Conservation (phyloP, 2,113 vertebrate species). For the Epinephelus moara region DNA sequence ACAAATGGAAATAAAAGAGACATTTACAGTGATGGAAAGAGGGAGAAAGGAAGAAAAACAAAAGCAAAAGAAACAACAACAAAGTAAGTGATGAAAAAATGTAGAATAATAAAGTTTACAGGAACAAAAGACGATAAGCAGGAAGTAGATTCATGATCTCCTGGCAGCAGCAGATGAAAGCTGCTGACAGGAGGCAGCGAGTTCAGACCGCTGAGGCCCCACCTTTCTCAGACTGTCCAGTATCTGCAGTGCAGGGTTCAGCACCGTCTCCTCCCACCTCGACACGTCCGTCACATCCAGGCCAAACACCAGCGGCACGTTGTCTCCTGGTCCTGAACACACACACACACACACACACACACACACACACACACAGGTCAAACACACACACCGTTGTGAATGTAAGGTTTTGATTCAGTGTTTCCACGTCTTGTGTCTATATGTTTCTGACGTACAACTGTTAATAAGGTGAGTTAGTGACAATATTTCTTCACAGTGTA, state of each 20-base stretch:
- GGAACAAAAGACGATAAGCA: slow-evolving; percentile 1
- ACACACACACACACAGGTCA: slow-evolving; percentile 33
- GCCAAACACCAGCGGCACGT: slow-evolving; percentile 89
- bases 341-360: slow-evolving; percentile 16
- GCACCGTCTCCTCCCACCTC: slow-evolving; percentile 90
- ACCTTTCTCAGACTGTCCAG: slow-evolving; percentile 93
- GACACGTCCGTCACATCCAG: slow-evolving; percentile 92
- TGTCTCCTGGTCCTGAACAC: slow-evolving; percentile 88
- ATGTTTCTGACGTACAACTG: no score
- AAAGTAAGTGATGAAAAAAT: background rate
- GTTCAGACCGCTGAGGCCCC: slow-evolving; percentile 36
- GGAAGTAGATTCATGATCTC: background rate
- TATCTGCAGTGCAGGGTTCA: slow-evolving; percentile 92
- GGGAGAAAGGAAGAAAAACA: background rate
- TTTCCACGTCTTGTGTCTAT: slow-evolving; percentile 11
- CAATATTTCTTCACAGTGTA: background rate
- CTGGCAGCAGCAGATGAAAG: background rate
- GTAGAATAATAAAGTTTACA: background rate
- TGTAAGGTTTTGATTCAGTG: background rate
- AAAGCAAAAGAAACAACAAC: background rate
- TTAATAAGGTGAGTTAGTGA: background rate
- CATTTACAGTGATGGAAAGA: background rate
- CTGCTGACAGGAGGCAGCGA: slow-evolving; percentile 16
- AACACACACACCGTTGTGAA: slow-evolving; percentile 5
- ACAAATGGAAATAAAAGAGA: background rate